phyloP scores from a whole-genome alignment of 53 echinoderm and acorn worm genomes.

The Paracentrotus lividus region DNA sequence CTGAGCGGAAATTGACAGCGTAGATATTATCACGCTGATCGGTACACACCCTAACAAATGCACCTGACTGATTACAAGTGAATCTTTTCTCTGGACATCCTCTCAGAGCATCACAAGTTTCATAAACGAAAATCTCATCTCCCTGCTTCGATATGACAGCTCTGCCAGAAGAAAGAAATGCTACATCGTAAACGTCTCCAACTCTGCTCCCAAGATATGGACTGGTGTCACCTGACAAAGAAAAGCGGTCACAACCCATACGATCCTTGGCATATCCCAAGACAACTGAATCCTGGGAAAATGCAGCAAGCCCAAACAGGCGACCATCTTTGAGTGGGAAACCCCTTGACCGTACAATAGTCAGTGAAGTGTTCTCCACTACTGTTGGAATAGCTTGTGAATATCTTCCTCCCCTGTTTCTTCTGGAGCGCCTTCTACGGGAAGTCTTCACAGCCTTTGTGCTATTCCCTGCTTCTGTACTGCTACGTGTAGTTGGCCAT shows the following conservation, averaged over 20 bases:
- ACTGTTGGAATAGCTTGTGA: not conserved
- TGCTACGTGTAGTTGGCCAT: not conserved
- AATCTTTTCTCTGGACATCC: not conserved
- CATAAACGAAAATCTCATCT: not conserved
- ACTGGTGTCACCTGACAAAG: not conserved
- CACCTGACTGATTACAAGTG: not conserved
- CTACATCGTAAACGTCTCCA: not conserved
- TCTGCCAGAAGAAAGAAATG: not conserved
- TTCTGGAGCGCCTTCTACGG: not conserved
- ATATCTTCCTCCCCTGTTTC: not conserved
- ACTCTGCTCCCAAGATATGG: not conserved
- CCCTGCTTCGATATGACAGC: not conserved
- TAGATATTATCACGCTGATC: constrained; percentile 4
- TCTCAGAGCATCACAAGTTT: not conserved
- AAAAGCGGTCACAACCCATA: not conserved
- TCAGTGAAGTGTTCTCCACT: not conserved
- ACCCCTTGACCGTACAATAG: not conserved
- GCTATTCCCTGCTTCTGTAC: not conserved
- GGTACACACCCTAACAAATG: not conserved
- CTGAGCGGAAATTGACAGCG: not conserved
- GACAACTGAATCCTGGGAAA: not conserved
- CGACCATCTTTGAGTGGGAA: not conserved
- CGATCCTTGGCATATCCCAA: not conserved
- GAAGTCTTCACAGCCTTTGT: not conserved
- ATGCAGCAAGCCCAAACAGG: not conserved